Conservation (phyloP, 2,113 vertebrate genomes). For the Mus spicilegus region DNA sequence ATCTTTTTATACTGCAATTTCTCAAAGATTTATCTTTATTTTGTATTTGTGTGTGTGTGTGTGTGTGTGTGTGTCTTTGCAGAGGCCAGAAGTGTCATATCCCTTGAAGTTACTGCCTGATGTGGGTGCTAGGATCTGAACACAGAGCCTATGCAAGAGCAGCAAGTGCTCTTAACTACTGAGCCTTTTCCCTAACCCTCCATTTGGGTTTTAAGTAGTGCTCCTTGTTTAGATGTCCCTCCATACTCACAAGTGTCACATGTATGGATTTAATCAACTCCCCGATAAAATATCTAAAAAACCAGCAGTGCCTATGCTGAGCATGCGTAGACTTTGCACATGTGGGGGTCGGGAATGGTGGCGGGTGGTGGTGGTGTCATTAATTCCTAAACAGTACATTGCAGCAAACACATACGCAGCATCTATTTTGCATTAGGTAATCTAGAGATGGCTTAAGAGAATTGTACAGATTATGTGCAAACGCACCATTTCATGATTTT, state of each 20-base stretch:
- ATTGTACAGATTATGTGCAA: not conserved
- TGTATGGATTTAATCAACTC: not conserved
- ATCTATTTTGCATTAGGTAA: not conserved
- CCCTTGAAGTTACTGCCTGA: not conserved
- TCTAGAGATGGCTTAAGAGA: not conserved
- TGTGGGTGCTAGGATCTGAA: not conserved
- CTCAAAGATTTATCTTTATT: not conserved
- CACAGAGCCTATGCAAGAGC: not conserved
- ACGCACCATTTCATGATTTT: too few relatives aligned
- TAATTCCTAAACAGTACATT: not conserved
- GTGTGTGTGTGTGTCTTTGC: not conserved
- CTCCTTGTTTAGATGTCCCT: not conserved
- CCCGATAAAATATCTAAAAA: not conserved
- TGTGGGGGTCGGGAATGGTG: not conserved
- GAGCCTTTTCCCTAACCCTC: not conserved
- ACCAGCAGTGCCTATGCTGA: not conserved
- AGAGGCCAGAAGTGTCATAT: not conserved
- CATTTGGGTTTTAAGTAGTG: accelerated
- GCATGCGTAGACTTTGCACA: not conserved
- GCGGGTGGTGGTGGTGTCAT: not conserved
- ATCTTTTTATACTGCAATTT: not conserved
- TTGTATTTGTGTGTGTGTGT: not conserved
- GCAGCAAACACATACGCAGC: not conserved
- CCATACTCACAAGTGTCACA: not conserved
- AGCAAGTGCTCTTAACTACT: not conserved